Evolutionary conservation across 37 sponge, comb jelly and placozoan genomes (phyloP).

Genomic region (Eunapius fragilis): DNA sequence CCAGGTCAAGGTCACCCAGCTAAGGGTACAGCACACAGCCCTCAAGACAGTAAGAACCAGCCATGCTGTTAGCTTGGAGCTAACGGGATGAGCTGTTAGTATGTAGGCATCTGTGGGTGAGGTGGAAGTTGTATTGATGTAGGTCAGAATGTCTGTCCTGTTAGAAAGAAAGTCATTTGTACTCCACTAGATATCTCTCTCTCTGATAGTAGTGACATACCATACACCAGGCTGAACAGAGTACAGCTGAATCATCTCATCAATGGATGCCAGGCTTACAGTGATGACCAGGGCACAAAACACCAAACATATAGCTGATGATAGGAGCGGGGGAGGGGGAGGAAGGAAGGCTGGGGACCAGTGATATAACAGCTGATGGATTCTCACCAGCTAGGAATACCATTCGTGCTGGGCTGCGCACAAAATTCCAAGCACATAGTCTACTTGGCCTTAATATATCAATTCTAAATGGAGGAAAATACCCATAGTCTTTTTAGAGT

Average conservation of each 20-base stretch:
- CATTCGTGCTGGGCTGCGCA: constrained; percentile 27
- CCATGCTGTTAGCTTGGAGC: constrained; percentile 30
- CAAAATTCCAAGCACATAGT: constrained; percentile 22
- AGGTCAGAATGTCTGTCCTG: constrained; percentile 37
- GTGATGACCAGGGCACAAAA: constrained; percentile 23
- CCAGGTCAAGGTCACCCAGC: constrained; percentile 54
- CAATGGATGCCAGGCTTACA: background rate
- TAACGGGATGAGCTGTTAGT: constrained; percentile 31
- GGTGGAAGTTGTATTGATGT: constrained; percentile 36
- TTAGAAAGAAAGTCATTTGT: background rate
- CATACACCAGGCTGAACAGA: background rate
- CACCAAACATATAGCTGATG: constrained; percentile 33
- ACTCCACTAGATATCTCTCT: too few relatives aligned
- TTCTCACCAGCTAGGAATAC: constrained; percentile 20
- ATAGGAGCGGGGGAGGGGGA: background rate
- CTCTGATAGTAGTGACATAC: too few relatives aligned
- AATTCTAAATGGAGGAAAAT: constrained; percentile 28
- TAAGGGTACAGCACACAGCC: constrained; percentile 39
- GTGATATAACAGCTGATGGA: too few relatives aligned
- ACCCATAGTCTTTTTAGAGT: background rate
- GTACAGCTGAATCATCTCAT: background rate
- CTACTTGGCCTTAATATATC: constrained; percentile 39
- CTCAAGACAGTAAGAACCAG: constrained; percentile 39
- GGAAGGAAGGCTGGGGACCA: background rate
- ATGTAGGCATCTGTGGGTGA: background rate